Percentiles rank a stretch among this genome's conserved stretches.
Evolutionary conservation across 2,797 vertebrate species (phyloP).

Genomic region (Enteromius viviparus): DNA sequence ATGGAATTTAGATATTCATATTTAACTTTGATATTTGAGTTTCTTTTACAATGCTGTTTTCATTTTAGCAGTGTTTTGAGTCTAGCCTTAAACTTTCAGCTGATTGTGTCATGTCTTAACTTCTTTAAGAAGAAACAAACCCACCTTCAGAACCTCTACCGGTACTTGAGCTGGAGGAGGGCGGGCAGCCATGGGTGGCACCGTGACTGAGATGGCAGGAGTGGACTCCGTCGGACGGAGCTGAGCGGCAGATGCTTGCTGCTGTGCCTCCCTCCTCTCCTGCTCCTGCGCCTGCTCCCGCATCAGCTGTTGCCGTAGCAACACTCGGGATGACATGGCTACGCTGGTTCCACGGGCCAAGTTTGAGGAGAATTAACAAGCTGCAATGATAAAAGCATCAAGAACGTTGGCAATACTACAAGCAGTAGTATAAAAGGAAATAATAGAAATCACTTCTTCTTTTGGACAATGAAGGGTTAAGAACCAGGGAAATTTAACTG

Average conservation of each 20-base stretch:
- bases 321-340: conserved; percentile 84
- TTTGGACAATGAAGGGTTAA: conserved; percentile 17
- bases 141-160: conserved; percentile 89
- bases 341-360: conserved; percentile 31
- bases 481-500: neutral
- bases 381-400: conserved; percentile 12
- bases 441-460: conserved; percentile 4
- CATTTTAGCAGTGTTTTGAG: neutral
- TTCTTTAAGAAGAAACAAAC: neutral
- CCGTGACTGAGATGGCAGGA: conserved; percentile 85
- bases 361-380: conserved; percentile 57
- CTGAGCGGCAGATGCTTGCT: conserved; percentile 80
- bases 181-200: conserved; percentile 70
- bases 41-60: neutral
- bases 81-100: neutral
- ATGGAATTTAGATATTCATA: neutral
- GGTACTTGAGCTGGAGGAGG: conserved; percentile 88
- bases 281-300: conserved; percentile 90
- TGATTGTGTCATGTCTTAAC: neutral
- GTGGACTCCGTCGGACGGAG: conserved; percentile 76
- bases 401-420: neutral
- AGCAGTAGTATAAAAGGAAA: neutral
- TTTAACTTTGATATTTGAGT: neutral
- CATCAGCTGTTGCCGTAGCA: conserved; percentile 92
- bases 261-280: conserved; percentile 86